Percentiles rank a stretch among this genome's conserved stretches.
Evolutionary conservation across 2,888 invertebrate genomes (phyloP).

Genomic region (Neelides folsomi): DNA sequence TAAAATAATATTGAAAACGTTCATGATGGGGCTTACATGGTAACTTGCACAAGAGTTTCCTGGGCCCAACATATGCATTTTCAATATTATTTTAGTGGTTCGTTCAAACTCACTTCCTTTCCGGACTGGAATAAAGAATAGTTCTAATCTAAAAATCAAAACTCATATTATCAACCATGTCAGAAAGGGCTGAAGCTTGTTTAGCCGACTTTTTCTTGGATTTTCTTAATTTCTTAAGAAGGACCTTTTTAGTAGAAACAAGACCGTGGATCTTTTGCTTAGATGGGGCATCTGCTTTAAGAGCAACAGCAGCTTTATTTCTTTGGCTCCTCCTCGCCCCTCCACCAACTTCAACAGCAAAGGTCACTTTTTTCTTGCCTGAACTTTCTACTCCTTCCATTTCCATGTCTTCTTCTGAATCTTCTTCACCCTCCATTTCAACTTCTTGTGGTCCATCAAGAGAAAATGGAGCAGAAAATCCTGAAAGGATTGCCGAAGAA

Average conservation of each 20-base stretch:
- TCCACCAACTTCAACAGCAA: constrained; percentile 20
- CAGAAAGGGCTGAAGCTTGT: constrained; percentile 21
- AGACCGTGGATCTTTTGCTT: constrained; percentile 16
- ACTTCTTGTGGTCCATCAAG: constrained; percentile 15
- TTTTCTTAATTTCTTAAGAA: constrained; percentile 28
- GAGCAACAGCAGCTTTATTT: neutral
- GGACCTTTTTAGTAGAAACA: constrained; percentile 20
- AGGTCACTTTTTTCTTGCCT: constrained; percentile 24
- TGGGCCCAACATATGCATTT: too few relatives aligned
- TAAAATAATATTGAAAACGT: too few relatives aligned
- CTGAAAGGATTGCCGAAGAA: constrained; percentile 15
- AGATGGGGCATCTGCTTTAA: constrained; percentile 11
- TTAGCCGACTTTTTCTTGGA: constrained; percentile 29
- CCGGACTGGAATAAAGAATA: too few relatives aligned
- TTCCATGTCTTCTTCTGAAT: constrained; percentile 3
- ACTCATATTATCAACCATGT: constrained; percentile 16
- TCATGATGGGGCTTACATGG: too few relatives aligned
- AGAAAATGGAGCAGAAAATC: constrained; percentile 26
- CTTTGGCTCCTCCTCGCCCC: constrained; percentile 8
- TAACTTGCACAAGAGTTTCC: too few relatives aligned
- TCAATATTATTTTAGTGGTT: too few relatives aligned
- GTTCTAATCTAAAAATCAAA: constrained; percentile 8
- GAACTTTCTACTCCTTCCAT: constrained; percentile 6
- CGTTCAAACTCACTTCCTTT: too few relatives aligned
- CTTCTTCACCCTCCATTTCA: constrained; percentile 8